phyloP scores from a whole-genome alignment of 2,113 vertebrate genomes.

The Pelodiscus sinensis region DNA sequence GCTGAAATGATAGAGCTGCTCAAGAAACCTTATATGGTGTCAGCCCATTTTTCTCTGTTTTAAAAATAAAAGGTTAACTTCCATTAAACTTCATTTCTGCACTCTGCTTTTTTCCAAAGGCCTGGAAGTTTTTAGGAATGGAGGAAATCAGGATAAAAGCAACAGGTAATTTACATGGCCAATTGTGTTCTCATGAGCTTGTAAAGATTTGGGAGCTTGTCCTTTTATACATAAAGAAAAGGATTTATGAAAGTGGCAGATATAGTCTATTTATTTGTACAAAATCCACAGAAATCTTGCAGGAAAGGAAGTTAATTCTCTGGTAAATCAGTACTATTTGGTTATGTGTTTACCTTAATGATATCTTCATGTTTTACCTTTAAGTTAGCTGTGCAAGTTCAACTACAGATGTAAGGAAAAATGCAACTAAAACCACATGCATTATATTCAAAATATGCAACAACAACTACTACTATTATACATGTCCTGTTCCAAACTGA shows the following conservation, averaged over 20 bases:
- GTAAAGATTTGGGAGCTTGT: not conserved
- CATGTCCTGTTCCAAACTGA: not conserved
- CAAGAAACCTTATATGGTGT: slow-evolving; percentile 61
- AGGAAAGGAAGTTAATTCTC: slow-evolving; percentile 18
- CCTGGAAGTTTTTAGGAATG: slow-evolving; percentile 35
- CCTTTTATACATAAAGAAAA: slow-evolving; percentile 16
- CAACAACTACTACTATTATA: not conserved
- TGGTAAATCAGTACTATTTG: slow-evolving; percentile 42
- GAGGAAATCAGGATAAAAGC: not conserved
- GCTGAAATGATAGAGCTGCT: slow-evolving; percentile 63
- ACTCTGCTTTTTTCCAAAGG: slow-evolving; percentile 29
- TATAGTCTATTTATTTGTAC: not conserved
- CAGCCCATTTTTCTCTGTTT: slow-evolving; percentile 57
- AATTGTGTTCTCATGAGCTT: not conserved
- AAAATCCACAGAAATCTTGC: slow-evolving; percentile 12
- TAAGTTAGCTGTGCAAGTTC: slow-evolving; percentile 15
- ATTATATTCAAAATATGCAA: not conserved
- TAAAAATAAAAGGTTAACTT: slow-evolving; percentile 61
- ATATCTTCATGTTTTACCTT: not conserved
- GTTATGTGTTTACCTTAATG: slow-evolving; percentile 15
- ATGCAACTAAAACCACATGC: not conserved
- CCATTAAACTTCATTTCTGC: slow-evolving; percentile 43
- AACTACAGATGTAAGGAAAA: slow-evolving; percentile 4
- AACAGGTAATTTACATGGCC: slow-evolving; percentile 19
- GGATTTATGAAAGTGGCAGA: slow-evolving; percentile 2